Conservation (phyloP, 2,797 vertebrate species). For the Poeciliopsis gracilis region DNA sequence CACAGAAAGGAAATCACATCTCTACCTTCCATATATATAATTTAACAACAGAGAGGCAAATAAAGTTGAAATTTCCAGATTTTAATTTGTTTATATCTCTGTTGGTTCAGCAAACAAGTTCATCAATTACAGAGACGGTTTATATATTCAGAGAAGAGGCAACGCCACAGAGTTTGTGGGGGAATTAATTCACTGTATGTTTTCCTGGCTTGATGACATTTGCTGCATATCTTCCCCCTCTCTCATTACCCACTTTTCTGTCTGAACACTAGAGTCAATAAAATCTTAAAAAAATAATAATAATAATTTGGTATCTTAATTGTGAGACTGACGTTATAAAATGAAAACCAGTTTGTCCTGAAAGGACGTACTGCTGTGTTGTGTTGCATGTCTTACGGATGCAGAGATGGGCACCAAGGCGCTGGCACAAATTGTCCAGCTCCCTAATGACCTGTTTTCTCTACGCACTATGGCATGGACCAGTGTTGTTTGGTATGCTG, state of each 20-base stretch:
- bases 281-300: no score
- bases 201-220: no score
- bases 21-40: not conserved
- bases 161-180: not conserved
- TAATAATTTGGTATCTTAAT: no score
- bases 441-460: not conserved
- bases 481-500: not conserved
- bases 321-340: no score
- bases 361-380: not conserved
- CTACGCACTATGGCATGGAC: not conserved
- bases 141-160: not conserved
- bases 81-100: not conserved
- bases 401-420: not conserved
- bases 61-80: not conserved
- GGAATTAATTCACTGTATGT: not conserved
- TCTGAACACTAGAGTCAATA: no score
- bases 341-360: no score
- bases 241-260: no score
- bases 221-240: no score
- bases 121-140: not conserved
- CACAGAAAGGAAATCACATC: not conserved
- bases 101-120: not conserved
- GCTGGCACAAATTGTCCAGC: not conserved
- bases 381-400: not conserved
- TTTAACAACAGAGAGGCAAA: not conserved